Evolutionary conservation across 2,888 invertebrate species (phyloP).

Genomic region (Ectemnius cavifrons): DNA sequence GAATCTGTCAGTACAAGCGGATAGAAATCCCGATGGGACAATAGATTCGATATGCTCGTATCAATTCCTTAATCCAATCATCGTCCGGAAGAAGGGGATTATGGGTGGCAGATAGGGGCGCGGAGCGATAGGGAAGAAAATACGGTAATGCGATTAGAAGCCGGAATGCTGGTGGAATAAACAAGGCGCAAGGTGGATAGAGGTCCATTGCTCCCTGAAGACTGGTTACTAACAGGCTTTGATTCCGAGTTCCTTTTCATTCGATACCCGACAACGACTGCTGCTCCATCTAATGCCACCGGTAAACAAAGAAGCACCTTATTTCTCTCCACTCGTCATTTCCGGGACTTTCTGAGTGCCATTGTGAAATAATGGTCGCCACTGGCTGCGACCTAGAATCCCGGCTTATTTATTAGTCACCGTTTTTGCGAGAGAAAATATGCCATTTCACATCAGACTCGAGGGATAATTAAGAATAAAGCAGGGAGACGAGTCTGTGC

Average conservation of each 20-base stretch:
- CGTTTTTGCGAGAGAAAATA: too few species aligned
- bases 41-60: constrained; percentile 16
- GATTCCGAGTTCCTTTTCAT: constrained; percentile 46
- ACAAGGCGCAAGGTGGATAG: constrained; percentile 38
- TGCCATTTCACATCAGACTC: too few species aligned
- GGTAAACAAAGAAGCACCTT: constrained; percentile 33
- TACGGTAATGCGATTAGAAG: constrained; percentile 59
- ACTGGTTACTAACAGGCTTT: constrained; percentile 12
- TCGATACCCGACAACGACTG: background rate
- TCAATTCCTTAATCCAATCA: constrained; percentile 48
- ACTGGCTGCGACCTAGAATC: too few species aligned
- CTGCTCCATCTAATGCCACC: constrained; percentile 28
- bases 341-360: too few species aligned
- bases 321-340: too few species aligned
- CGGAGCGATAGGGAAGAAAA: constrained; percentile 48
- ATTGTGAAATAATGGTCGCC: too few species aligned
- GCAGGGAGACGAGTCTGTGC: too few species aligned
- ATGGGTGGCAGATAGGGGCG: constrained; percentile 39
- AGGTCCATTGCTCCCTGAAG: constrained; percentile 37
- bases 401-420: too few species aligned
- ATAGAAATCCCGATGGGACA: background rate
- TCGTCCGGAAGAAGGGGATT: constrained; percentile 47
- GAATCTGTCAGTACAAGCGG: background rate
- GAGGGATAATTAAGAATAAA: too few species aligned
- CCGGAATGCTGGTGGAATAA: constrained; percentile 50